Conservation (phyloP, 2,113 vertebrate species). For the Otis tarda region DNA sequence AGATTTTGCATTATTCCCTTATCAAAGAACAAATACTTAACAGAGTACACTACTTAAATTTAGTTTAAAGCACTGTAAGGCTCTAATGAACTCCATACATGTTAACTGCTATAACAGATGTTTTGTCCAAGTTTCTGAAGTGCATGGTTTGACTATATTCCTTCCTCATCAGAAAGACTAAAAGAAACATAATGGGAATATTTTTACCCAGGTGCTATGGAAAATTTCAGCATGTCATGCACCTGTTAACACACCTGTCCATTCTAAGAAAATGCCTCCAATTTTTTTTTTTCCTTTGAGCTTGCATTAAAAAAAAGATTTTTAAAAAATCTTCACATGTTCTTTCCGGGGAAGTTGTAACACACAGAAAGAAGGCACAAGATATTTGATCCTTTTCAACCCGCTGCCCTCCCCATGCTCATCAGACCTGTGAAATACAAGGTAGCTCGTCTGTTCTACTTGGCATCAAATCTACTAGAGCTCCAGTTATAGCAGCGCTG, state of each 20-base stretch:
- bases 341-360: not conserved
- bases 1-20: not conserved
- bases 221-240: not conserved
- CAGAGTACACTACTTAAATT: not conserved
- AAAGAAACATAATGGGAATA: not conserved
- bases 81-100: accelerated
- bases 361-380: not conserved
- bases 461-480: not conserved
- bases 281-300: not conserved
- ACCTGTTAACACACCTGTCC: not conserved
- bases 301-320: not conserved
- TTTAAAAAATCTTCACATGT: not conserved
- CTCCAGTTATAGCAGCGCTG: not conserved
- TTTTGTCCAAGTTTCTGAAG: not conserved
- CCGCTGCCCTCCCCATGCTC: not conserved
- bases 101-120: not conserved
- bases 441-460: not conserved
- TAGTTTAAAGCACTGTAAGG: not conserved
- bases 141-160: not conserved
- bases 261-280: not conserved
- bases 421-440: slow-evolving; percentile 2
- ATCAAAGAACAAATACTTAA: not conserved
- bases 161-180: not conserved
- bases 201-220: not conserved
- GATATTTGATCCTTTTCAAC: not conserved